These are phyloP conservation scores for Paralvinella palmiformis DNA, from an alignment of 1,140 invertebrate species.

Conservation along the genomic window DNA sequence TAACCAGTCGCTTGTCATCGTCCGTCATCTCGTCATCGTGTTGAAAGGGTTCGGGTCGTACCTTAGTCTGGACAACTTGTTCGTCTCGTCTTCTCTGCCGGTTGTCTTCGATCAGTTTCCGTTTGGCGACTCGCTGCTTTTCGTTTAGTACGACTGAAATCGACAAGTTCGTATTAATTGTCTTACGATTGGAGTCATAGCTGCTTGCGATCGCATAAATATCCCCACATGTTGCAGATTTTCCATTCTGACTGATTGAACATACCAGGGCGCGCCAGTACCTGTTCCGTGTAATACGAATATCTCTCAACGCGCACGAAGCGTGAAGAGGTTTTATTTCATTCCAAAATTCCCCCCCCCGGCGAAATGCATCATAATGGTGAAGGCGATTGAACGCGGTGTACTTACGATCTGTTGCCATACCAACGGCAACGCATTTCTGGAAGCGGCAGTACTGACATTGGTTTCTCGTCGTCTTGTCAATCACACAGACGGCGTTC, in stretches of 20 bases:
- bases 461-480: slow-evolving; percentile 62
- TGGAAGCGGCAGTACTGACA: slow-evolving; percentile 99
- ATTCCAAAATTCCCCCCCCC: background rate
- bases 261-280: too few relatives aligned
- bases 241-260: too few relatives aligned
- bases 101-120: slow-evolving; percentile 50
- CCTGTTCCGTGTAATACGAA: too few relatives aligned
- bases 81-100: slow-evolving; percentile 33
- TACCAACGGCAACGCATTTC: slow-evolving; percentile 97
- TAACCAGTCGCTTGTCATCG: slow-evolving; percentile 29
- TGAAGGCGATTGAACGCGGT: background rate
- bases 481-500: slow-evolving; percentile 90
- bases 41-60: slow-evolving; percentile 11
- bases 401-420: slow-evolving; percentile 89
- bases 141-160: slow-evolving; percentile 50
- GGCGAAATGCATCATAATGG: too few relatives aligned
- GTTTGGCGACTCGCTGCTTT: slow-evolving; percentile 45
- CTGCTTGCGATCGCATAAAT: too few relatives aligned
- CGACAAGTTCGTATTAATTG: too few relatives aligned
- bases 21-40: slow-evolving; percentile 32
- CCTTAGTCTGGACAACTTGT: slow-evolving; percentile 21
- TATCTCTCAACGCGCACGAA: background rate
- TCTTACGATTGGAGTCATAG: too few relatives aligned
- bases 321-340: background rate
- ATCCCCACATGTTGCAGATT: too few relatives aligned